phyloP scores from a whole-genome alignment of 2,888 invertebrate species.

The Andrena fulva region DNA sequence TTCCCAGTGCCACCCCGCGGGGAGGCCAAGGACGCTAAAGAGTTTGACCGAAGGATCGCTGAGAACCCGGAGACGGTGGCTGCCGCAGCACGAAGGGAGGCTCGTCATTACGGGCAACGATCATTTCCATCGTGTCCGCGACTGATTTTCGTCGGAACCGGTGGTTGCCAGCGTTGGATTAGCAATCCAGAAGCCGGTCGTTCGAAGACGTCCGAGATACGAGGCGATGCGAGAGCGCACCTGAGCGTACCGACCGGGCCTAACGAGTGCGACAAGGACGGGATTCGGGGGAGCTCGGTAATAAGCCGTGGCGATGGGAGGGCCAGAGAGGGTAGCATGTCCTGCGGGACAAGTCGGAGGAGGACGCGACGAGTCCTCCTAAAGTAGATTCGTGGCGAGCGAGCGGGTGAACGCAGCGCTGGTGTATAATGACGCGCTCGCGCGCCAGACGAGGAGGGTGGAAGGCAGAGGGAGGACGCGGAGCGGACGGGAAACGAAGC shows the following conservation, averaged over 20 bases:
- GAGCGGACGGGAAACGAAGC: constrained; percentile 41
- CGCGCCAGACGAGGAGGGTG: constrained; percentile 66
- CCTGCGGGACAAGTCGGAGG: constrained; percentile 63
- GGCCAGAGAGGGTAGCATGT: constrained; percentile 64
- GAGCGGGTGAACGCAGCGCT: constrained; percentile 76
- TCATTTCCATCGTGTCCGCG: constrained; percentile 32
- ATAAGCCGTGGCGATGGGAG: constrained; percentile 77
- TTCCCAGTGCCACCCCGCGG: background rate
- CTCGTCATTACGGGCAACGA: constrained; percentile 43
- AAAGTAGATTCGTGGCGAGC: constrained; percentile 83
- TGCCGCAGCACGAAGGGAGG: background rate
- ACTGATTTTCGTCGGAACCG: constrained; percentile 49
- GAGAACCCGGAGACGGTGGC: background rate
- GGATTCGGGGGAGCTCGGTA: constrained; percentile 79
- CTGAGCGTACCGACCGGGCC: constrained; percentile 69
- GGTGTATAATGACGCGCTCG: constrained; percentile 83
- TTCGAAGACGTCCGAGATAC: constrained; percentile 62
- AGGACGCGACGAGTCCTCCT: constrained; percentile 72
- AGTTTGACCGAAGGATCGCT: background rate
- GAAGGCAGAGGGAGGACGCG: constrained; percentile 53
- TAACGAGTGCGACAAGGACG: constrained; percentile 81
- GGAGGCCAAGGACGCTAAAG: background rate
- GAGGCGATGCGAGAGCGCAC: constrained; percentile 64
- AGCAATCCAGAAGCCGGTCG: constrained; percentile 71
- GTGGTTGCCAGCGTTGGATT: constrained; percentile 60